phyloP scores from a whole-genome alignment of 2,888 invertebrate genomes.

The Yponomeuta evonymella region DNA sequence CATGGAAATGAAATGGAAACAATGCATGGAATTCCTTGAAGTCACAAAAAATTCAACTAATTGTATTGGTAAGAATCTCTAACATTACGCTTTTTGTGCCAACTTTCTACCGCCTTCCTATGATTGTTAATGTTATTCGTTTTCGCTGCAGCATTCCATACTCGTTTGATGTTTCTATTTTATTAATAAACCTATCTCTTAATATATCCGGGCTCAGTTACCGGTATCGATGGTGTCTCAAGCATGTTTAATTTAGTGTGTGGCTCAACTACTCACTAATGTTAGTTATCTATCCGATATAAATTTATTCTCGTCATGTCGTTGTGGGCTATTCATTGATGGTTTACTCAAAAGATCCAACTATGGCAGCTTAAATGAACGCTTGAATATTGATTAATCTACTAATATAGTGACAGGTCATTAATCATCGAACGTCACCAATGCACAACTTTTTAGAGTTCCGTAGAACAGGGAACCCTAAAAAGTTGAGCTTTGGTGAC shows the following conservation, averaged over 20 bases:
- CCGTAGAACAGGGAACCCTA: no score
- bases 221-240: neutral
- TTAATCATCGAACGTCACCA: neutral
- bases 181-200: neutral
- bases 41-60: neutral
- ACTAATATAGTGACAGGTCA: constrained; percentile 1
- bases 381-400: constrained; percentile 6
- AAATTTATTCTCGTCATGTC: constrained; percentile 8
- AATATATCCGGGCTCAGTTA: neutral
- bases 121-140: neutral
- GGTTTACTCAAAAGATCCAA: constrained; percentile 1
- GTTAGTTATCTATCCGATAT: neutral
- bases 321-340: neutral
- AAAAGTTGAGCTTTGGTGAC: no score
- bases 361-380: constrained; percentile 8
- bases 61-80: neutral
- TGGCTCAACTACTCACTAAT: neutral
- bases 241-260: constrained; percentile 1
- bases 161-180: neutral
- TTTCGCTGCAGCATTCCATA: neutral
- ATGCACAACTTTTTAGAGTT: neutral
- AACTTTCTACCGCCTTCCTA: neutral
- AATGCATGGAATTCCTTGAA: neutral
- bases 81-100: neutral
- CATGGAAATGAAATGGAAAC: constrained; percentile 4